Base-by-base conservation (phyloP, 2,113 vertebrate genomes). In the Danionella cerebrum region DNA sequence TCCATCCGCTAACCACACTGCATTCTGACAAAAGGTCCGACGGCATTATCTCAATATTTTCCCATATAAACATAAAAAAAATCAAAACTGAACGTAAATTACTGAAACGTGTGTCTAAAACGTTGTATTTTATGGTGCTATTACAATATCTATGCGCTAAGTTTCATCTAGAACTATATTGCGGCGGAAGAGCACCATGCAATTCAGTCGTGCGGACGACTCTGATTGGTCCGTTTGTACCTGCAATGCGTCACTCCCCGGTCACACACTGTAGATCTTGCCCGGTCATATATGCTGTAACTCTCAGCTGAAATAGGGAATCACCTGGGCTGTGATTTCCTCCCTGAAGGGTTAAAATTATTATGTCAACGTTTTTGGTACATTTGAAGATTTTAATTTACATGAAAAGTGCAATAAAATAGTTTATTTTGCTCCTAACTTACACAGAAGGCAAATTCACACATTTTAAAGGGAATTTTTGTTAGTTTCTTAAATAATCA, bases 231-330 rank as follows among this genome's bases (percentile, higher is more conserved):
- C 71, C 72, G 80, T 93, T 92, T 76, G 88, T 95, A 97, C 94
- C 95, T 94, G 95, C 95, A 98, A 98, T 98, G 94, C 95, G 95
- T 98, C 95, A 95, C 91, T 88, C 18, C 60, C 69, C 66, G 83
- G 80, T 63, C 81, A 87, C 82, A 81, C 84, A 82, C 83, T 82
- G 59, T 85, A 78, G 67, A 81, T 63, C 35, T 62, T 52, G 70
- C 38, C 68, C 55, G 69, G 45, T 65, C 63, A 72, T 65, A 72
- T 62, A 63, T 66, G 39, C 47, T 19, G 41, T 42, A 68, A 45
- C 16, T 44, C 45, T 24, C 10, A 41, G 16, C 19, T 7, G 14
- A 65, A 62, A 22, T 35, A 53, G 14, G 31, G 33, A 51, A 55
- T 71, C 51, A 75, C 73, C 73, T 75, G 73, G 2, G 8, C 39